Base-by-base conservation (phyloP, 2,888 invertebrate genomes). In the Cheilosia scutellata region DNA sequence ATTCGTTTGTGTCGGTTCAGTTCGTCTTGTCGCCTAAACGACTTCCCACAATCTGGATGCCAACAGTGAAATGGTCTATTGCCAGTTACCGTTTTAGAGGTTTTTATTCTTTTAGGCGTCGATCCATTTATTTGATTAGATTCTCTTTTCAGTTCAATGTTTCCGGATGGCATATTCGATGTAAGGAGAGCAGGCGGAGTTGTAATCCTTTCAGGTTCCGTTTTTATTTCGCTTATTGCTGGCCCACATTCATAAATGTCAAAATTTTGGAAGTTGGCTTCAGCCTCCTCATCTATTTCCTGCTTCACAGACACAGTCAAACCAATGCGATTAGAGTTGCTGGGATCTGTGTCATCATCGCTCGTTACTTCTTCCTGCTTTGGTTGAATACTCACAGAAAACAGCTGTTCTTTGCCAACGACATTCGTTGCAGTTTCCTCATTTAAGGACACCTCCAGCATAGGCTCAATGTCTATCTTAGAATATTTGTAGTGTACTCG, bases 21-120 rank as follows among this genome's bases (percentile, higher is more conserved):
- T 88, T 91, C 91, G 70, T 91, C 91, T 78, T 91, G 91, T 3
- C 91, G 89, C 71, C 90, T 91, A 57, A 91, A 91, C 29, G 89
- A 82, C 53, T 91, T 91, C 25, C 88, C 83, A 63, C 91, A 91
- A 7, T 55, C 72, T 11, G 13, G 16, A 11, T 5, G 20, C 11
- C 11, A 4, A 25, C 82, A 78, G 2, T 4, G 25, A 27, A 33
- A 63, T 2, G 82, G 65, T 27, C 20, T 74, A 5, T 66, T 44
- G 11, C 47, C 27, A 3, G 29, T 1, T 11, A 51, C 40, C 1
- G 9, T 5, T 40, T 75, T 9, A 13, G 11, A 4, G 5, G 5
- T 27, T 16, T 13, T 49, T 20, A 25, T 31, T 16, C n/a, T 55
- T n/a, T 20, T 25, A 0, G 37, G 4, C 13, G 20, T 27, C 20